Evolutionary conservation across 1,140 invertebrate species (phyloP).

Genomic region (Elysia chlorotica): DNA sequence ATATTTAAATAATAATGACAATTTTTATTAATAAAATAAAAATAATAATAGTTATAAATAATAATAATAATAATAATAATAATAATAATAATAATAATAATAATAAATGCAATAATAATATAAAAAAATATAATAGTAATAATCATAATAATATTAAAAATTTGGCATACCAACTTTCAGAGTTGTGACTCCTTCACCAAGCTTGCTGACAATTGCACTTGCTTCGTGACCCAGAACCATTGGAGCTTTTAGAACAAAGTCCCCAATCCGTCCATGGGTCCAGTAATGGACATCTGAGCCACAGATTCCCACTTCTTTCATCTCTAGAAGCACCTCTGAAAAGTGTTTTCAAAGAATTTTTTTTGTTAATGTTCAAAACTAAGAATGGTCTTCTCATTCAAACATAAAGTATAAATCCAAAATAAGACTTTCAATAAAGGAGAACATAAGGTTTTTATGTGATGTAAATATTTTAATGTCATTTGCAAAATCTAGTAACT

Average conservation of each 20-base stretch:
- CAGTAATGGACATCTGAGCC: slow-evolving; percentile 95
- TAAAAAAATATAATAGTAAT: neutral
- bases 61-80: neutral
- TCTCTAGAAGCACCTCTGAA: slow-evolving; percentile 84
- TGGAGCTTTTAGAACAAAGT: slow-evolving; percentile 56
- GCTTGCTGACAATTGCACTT: slow-evolving; percentile 61
- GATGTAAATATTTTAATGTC: neutral
- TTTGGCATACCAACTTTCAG: slow-evolving; percentile 53
- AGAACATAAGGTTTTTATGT: neutral
- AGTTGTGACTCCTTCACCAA: slow-evolving; percentile 53
- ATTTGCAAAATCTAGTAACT: neutral
- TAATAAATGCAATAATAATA: too few species aligned
- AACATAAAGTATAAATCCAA: neutral
- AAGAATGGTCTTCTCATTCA: neutral
- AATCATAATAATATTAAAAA: too few species aligned
- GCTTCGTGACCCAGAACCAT: slow-evolving; percentile 61
- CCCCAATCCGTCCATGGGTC: slow-evolving; percentile 74
- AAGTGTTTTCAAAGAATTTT: neutral
- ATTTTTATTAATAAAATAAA: neutral
- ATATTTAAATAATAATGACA: too few species aligned
- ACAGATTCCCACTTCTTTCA: slow-evolving; percentile 93
- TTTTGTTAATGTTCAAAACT: neutral
- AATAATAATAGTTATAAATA: neutral
- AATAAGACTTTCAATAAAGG: neutral
- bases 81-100: neutral